Conservation (phyloP, 2,113 vertebrate genomes). For the Tenebrosternarchus preto region DNA sequence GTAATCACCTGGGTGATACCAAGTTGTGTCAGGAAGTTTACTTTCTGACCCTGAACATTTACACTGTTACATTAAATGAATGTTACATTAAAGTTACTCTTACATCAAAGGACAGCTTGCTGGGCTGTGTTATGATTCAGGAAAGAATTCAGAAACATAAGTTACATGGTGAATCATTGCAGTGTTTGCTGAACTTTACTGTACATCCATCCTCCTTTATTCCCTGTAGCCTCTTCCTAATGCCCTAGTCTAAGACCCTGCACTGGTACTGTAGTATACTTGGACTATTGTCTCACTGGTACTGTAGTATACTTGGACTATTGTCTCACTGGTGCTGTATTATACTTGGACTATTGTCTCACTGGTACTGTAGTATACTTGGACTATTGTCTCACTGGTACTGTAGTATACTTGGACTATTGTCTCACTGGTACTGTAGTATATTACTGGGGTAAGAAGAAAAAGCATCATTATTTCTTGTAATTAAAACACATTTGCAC, state of each 20-base stretch:
- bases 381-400: not conserved
- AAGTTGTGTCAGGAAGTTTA: no score
- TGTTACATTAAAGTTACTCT: no score
- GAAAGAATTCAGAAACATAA: not conserved
- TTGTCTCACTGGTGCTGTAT: not conserved
- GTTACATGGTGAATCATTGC: not conserved
- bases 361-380: no score
- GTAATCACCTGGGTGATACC: no score
- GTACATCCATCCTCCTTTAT: not conserved
- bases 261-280: not conserved
- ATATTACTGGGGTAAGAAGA: not conserved
- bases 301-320: no score
- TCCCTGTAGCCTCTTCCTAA: not conserved
- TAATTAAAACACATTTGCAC: not conserved
- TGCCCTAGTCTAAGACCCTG: not conserved
- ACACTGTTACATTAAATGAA: no score
- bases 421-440: not conserved
- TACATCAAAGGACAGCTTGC: no score
- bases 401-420: not conserved
- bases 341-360: not conserved
- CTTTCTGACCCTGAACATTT: no score
- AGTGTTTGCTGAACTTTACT: not conserved
- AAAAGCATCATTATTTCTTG: conserved; percentile 5
- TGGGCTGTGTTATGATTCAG: not conserved
- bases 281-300: not conserved